phyloP scores from a whole-genome alignment of 2,888 invertebrate species.

The Rhogogaster chlorosoma region DNA sequence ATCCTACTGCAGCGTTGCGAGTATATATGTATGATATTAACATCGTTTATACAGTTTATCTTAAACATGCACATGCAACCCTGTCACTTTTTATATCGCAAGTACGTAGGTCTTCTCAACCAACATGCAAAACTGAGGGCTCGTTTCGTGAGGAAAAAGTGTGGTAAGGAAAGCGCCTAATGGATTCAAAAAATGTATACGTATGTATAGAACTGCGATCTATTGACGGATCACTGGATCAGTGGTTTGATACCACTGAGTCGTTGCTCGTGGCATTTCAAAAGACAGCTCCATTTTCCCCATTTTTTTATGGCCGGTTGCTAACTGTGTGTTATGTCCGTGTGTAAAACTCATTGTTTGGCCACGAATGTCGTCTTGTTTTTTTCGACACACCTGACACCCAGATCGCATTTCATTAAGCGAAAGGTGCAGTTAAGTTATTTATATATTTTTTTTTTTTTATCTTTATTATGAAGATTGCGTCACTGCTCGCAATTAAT shows the following conservation, averaged over 20 bases:
- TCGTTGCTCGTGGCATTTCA: neutral
- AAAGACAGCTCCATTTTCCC: neutral
- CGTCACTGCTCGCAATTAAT: neutral
- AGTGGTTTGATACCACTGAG: neutral
- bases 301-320: neutral
- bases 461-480: neutral
- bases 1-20: constrained; percentile 40
- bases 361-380: constrained; percentile 1
- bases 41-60: neutral
- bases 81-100: constrained; percentile 8
- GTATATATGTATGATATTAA: neutral
- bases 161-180: neutral
- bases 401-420: neutral
- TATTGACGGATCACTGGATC: neutral
- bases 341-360: neutral
- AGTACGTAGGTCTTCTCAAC: neutral
- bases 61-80: constrained; percentile 40
- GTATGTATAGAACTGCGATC: neutral
- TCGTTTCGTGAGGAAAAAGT: neutral
- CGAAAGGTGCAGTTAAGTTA: neutral
- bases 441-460: neutral
- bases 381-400: constrained; percentile 6
- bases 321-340: neutral
- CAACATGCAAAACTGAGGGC: constrained; percentile 19
- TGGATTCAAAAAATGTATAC: neutral